Evolutionary conservation across 2,113 vertebrate species (phyloP).

Genomic region (Syrrhaptes paradoxus): DNA sequence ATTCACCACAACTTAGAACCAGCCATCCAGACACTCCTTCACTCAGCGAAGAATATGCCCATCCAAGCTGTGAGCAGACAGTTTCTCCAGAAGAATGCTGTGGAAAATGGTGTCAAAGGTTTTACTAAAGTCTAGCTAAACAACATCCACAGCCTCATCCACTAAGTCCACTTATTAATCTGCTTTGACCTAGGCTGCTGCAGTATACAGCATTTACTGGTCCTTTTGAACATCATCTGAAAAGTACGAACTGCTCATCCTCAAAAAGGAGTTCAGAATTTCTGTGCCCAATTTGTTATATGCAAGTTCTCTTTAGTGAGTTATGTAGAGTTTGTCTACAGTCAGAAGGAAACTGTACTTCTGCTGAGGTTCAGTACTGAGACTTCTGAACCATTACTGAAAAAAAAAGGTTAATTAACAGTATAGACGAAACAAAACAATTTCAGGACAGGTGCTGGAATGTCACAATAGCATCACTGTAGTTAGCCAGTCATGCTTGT

Average conservation of each 20-base stretch:
- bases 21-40: neutral
- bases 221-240: neutral
- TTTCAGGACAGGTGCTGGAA: neutral
- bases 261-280: neutral
- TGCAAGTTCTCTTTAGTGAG: neutral
- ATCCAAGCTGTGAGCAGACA: neutral
- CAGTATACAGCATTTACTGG: neutral
- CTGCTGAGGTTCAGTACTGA: neutral
- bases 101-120: neutral
- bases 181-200: neutral
- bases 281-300: neutral
- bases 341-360: neutral
- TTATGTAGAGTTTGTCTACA: neutral
- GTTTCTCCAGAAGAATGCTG: neutral
- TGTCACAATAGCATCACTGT: neutral
- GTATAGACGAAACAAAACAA: neutral
- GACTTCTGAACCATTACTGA: neutral
- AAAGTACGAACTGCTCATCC: neutral
- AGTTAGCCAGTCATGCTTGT: neutral
- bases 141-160: neutral
- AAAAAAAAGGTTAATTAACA: neutral
- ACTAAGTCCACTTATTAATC: neutral
- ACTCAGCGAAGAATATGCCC: rapidly evolving
- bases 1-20: neutral
- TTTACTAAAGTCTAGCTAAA: neutral